Base-by-base conservation (phyloP, 2,113 vertebrate species). In the Catharus bicknelli region DNA sequence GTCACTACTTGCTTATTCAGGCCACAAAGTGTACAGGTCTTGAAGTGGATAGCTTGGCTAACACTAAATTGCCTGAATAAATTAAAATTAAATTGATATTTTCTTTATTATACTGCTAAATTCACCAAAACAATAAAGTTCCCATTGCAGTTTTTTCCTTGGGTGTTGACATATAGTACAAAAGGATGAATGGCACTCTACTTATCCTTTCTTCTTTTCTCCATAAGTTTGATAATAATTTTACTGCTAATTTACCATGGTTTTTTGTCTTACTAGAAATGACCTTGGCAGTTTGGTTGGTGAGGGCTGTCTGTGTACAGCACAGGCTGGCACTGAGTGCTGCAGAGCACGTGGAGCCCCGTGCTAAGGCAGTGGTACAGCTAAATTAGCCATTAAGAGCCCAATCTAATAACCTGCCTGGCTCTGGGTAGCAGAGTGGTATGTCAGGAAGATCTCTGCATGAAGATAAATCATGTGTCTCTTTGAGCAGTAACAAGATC, bases 391-490 rank as follows among this genome's bases (percentile, higher is more conserved):
- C 47, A 22, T 85, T 88, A 83, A 22, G 51, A 74, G 32, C 55
- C 67, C n/a, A 22, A 6, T 62, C 83, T 86, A 80, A 59, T 66
- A 77, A 64, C 57, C 73, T 62, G 22, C 67, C 54, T 77, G 75
- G 51, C 85, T 93, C 75, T 83, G 54, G 27, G 29, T 5, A n/a
- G 51, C 75, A 4, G 21, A 83, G 72, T n/a, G 57, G n/a, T n/a
- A 16, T 58, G 85, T 66, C 75, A 30, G 7, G 61, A 66, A 88
- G 72, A 91, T 86, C 75, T 64, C 63, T 68, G 59, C 80, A 9
- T 70, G n/a, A 62, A 90, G 63, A 94, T 86, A 93, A 91, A 94
- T 90, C 57, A 6, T n/a, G 34, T 70, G 29, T 83, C 40, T 48
- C 21, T 88, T 53, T 80, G 66, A 88, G 57, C 72, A 42, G 43